Evolutionary conservation across 1,140 invertebrate species (phyloP).

Genomic region (Diploscapter pachys): DNA sequence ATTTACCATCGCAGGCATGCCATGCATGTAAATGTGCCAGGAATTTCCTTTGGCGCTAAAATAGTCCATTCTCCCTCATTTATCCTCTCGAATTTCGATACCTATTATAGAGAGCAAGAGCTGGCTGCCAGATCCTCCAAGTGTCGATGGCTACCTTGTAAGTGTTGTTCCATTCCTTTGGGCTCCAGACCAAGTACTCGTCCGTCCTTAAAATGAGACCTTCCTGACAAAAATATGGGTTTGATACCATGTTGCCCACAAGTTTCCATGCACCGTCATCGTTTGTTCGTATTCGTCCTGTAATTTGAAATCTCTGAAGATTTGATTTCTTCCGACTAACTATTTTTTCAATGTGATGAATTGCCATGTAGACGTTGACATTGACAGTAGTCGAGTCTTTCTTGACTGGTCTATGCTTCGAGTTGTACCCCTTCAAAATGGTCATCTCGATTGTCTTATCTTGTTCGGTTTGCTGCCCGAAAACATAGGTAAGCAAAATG

Average conservation of each 20-base stretch:
- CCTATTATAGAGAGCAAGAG: slow-evolving; percentile 56
- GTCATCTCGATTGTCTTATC: slow-evolving; percentile 25
- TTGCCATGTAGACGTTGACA: slow-evolving; percentile 30
- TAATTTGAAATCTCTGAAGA: not conserved
- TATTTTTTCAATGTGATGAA: slow-evolving; percentile 44
- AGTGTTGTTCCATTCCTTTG: slow-evolving; percentile 48
- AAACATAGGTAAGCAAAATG: too few species aligned
- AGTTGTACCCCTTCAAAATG: slow-evolving; percentile 36
- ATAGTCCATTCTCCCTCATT: not conserved
- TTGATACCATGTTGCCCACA: slow-evolving; percentile 44
- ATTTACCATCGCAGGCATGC: slow-evolving; percentile 47
- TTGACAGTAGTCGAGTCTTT: slow-evolving; percentile 30
- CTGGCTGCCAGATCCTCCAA: slow-evolving; percentile 57
- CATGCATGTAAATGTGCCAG: slow-evolving; percentile 56
- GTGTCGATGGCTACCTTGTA: slow-evolving; percentile 43
- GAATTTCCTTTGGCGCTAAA: slow-evolving; percentile 44
- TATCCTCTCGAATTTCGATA: slow-evolving; percentile 4
- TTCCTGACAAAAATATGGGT: too few species aligned
- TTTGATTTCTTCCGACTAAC: slow-evolving; percentile 19
- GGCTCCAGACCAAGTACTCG: slow-evolving; percentile 53
- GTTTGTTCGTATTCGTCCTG: slow-evolving; percentile 55
- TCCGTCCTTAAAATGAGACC: slow-evolving; percentile 27
- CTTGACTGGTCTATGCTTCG: slow-evolving; percentile 40
- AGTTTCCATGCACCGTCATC: slow-evolving; percentile 50
- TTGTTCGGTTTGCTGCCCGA: too few species aligned